Evolutionary conservation across 2,113 vertebrate genomes (phyloP).

Genomic region (Coturnix japonica): DNA sequence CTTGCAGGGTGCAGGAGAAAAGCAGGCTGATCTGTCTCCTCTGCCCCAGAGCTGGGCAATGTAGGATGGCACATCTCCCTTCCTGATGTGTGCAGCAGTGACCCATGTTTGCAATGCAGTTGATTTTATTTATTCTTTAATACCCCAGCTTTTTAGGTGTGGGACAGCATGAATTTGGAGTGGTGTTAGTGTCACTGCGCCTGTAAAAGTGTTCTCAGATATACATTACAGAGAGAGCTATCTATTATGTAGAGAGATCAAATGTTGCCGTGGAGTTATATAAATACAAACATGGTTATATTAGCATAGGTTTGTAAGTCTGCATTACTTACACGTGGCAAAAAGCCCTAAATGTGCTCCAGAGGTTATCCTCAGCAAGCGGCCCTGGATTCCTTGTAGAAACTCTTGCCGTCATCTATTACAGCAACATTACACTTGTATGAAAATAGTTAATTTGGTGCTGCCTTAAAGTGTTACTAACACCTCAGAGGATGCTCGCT

Average conservation of each 20-base stretch:
- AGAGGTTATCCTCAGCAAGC: neutral
- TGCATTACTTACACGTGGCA: neutral
- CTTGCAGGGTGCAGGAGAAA: fast-evolving
- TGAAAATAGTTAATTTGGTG: neutral
- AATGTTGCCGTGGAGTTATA: neutral
- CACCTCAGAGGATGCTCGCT: neutral
- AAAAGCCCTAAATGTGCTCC: slow-evolving; percentile 12
- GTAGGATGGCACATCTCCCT: fast-evolving
- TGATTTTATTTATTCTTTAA: neutral
- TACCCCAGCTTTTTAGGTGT: neutral
- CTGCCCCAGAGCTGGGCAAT: neutral
- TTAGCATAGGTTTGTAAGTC: neutral
- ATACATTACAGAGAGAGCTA: fast-evolving
- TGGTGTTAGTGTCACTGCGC: neutral
- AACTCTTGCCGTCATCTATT: neutral
- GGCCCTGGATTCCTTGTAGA: neutral
- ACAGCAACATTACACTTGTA: neutral
- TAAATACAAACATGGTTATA: neutral
- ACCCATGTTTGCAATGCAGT: fast-evolving
- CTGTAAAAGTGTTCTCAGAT: neutral
- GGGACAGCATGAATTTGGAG: neutral
- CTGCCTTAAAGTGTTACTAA: neutral
- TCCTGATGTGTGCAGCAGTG: fast-evolving
- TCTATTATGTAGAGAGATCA: neutral
- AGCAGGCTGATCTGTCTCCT: neutral